Base-by-base conservation (phyloP, 2,888 invertebrate species). In the Pyrrhosoma nymphula region DNA sequence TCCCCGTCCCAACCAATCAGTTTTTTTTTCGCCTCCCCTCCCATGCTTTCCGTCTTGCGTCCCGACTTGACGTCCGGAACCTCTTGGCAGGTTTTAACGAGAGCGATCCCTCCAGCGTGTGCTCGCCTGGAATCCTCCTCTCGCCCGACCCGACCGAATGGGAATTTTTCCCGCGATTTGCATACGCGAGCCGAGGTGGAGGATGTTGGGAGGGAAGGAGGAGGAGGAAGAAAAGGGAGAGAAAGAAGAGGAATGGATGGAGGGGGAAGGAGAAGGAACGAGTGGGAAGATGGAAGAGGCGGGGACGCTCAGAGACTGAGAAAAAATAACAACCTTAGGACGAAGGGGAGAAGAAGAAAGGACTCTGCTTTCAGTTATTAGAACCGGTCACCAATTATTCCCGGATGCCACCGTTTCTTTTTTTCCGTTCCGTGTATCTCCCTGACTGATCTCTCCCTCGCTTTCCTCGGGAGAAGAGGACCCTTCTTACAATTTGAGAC, bases 361-460 rank as follows among this genome's bases (percentile, higher is more conserved):
- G 47, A 63, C 35, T 23, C 63, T 60, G 30, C 60, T 26, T 60
- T 93, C 93, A 69, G 93, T 93, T 93, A 93, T 93, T 93, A 93
- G 93, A 93, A 93, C 93, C 93, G 93, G 93, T 93, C 93, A 93
- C 93, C 93, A 93, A 93, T 93, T 93, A 93, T 93, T 93, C 75
- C 63, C 69, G 26, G 39, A 63, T 10, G 12, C 63, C 63, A 4
- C 60, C 60, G 60, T 60, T 91, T 56, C 82, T 82, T 82, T 82
- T 75, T 82, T 82, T 35, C 82, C 82, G 82, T 82, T 35, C 35
- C 82, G 30, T 69, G 69, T 93, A 93, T 93, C 93, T 93, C 39
- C 16, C 47, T 26, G 69, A 69, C 93, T 75, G 93, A 93, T 93
- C 93, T 93, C 93, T 47, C n/a, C n/a, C n/a, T n/a, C n/a, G n/a